Evolutionary conservation across 2,888 invertebrate genomes (phyloP).

Genomic region (Callinectes sapidus): DNA sequence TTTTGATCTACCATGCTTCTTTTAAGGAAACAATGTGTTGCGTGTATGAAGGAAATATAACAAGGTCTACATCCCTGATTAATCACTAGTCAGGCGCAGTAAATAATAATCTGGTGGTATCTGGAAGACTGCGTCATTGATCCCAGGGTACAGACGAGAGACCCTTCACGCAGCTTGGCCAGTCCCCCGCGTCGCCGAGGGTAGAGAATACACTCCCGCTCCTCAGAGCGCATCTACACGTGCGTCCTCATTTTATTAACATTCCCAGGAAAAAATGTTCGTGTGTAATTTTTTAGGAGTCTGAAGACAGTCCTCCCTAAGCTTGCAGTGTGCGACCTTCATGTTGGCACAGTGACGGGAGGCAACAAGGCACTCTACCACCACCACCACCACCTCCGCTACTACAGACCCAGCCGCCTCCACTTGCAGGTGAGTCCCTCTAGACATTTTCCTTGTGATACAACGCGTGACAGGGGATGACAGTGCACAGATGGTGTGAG

Average conservation of each 20-base stretch:
- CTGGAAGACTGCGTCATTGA: not conserved
- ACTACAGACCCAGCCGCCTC: not conserved
- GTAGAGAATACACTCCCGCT: not conserved
- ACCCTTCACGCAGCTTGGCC: not conserved
- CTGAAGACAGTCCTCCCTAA: not conserved
- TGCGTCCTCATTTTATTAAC: not conserved
- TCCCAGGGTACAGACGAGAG: not conserved
- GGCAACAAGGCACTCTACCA: not conserved
- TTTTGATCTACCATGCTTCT: not conserved
- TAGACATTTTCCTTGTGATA: not conserved
- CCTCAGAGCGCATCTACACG: not conserved
- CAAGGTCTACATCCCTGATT: not conserved
- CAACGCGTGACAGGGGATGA: not conserved
- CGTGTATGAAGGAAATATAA: not conserved
- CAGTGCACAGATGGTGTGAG: not conserved
- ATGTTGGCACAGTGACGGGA: not conserved
- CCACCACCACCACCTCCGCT: not conserved
- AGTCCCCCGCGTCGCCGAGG: not conserved
- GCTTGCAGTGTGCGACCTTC: not conserved
- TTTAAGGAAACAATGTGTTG: not conserved
- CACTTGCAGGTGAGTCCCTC: not conserved
- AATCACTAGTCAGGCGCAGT: not conserved
- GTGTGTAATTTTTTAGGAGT: not conserved
- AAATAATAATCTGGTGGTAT: not conserved
- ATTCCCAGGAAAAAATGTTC: not conserved